Base-by-base conservation (phyloP, 53 echinoderm and acorn worm genomes). In the Holothuria scabra region DNA sequence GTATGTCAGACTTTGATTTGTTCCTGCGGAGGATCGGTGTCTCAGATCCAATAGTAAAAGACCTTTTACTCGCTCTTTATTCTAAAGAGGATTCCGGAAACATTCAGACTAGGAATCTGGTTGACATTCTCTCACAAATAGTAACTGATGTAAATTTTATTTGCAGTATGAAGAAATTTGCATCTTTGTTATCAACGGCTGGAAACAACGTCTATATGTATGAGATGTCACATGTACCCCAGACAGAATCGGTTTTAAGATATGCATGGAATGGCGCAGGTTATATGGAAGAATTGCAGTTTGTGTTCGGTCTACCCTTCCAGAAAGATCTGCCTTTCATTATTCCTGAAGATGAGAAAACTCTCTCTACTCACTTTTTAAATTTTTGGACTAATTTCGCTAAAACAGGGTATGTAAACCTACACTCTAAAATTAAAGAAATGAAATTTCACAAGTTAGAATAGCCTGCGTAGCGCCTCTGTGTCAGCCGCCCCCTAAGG, bases 21-120 rank as follows among this genome's bases (percentile, higher is more conserved):
- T 6, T 57, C 6, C 10, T 20, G 23, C 26, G 3, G 33, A 9
- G 59, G 6, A 14, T 78, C 29, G 32, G 56, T 32, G 20, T 78
- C 2, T 52, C 18, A 70, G 92, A 94, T 57, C 69, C 88, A 60
- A 94, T 94, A 65, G 92, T 84, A 46, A 64, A 81, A 46, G 89
- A 89, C 60, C 92, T 94, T 12, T 86, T 97, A n/a, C 26, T 29
- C 30, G 48, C 56, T 21, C 14, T 78, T 20, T 34, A 78, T 29
- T 19, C 29, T 19, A 12, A 78, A 28, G 78, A 78, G 8, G 7
- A n/a, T 13, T 44, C 48, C 24, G 26, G n/a, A 19, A 21, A 24
- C 11, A 25, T 33, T 0, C 19, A 25, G 29, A 56, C 52, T 14
- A 94, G 84, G 52, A 65, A 49, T 32, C 30, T 58, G 14, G 28